Evolutionary conservation across 2,113 vertebrate genomes (phyloP), one percentile per base, ranked within the genome.

Genomic region (Istiophorus platypterus): DNA sequence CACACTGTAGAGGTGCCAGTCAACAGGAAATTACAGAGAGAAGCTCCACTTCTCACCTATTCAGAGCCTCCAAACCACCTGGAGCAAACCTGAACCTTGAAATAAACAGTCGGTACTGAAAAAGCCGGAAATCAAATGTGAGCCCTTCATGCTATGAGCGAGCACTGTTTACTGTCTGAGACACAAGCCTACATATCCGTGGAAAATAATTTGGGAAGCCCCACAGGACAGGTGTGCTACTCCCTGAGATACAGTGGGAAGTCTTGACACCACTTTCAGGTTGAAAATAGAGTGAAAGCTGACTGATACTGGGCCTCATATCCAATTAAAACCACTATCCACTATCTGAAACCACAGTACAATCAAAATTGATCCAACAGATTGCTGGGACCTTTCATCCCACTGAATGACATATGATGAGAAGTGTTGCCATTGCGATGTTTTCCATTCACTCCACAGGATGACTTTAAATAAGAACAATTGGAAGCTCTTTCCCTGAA

Each of bases 301-400:
- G 27, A 84, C 52, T 66, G 58, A 71, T 20, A 8, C 57, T 51
- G 72, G 66, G 31, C 57, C 62, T 81, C 51, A 37, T 62, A 72
- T 0, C 20, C 13, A 15, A 52, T 47, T 0, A 57, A n/a, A 42
- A 18, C 18, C 4, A 8, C 39, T n/a, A 20, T 39, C 7, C 20
- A 59, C 22, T 71, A 7, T 51, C 4, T 47, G 22, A 51, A 72
- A 57, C 31, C 13, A 17, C 7, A 15, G 15, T n/a, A 24, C 18
- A 37, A 26, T 4, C 57, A 41, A 45, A 5, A 24, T 49, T 75
- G 42, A 56, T 37, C 24, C n/a, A 78, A 73, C 13, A 26, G 0
- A 27, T 20, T 63, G 2, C 51, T 8, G 2, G 2, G 64, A 68
- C 64, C 18, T 74, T 80, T 72, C 45, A 78, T 71, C 2, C 3